These are phyloP conservation scores for Strigamia maritima DNA, from an alignment of 2,888 invertebrate genomes.

Conservation along the genomic window DNA sequence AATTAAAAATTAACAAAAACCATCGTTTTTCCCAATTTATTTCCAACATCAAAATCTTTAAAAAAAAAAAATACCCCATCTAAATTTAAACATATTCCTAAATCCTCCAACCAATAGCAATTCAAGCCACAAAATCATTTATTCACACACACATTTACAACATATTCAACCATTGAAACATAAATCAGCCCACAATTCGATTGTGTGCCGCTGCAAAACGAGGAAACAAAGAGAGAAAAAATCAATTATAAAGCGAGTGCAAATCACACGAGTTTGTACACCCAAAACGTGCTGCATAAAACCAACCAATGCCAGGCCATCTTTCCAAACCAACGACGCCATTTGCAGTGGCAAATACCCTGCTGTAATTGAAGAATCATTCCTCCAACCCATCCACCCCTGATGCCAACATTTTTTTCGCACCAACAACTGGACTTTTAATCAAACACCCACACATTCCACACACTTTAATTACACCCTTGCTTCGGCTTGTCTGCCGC, in stretches of 20 bases:
- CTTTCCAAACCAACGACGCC: neutral
- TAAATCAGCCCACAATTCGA: neutral
- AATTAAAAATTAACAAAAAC: too few species aligned
- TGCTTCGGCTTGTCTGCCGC: neutral
- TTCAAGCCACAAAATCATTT: too few species aligned
- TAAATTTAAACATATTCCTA: too few species aligned
- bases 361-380: conserved; percentile 10
- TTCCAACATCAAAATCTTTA: too few species aligned
- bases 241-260: neutral
- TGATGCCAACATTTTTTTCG: neutral
- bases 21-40: too few species aligned
- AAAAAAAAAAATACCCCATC: too few species aligned
- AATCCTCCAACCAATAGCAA: too few species aligned
- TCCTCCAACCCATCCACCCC: neutral
- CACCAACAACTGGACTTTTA: conserved; percentile 6
- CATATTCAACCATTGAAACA: too few species aligned
- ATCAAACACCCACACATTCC: conserved; percentile 23
- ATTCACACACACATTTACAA: too few species aligned
- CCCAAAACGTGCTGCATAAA: conserved; percentile 16
- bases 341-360: conserved; percentile 5
- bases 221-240: neutral
- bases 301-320: neutral
- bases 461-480: conserved; percentile 10
- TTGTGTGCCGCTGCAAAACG: neutral
- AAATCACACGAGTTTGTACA: neutral